Conservation (phyloP, 2,797 vertebrate genomes). For the Lepus townsendii region DNA sequence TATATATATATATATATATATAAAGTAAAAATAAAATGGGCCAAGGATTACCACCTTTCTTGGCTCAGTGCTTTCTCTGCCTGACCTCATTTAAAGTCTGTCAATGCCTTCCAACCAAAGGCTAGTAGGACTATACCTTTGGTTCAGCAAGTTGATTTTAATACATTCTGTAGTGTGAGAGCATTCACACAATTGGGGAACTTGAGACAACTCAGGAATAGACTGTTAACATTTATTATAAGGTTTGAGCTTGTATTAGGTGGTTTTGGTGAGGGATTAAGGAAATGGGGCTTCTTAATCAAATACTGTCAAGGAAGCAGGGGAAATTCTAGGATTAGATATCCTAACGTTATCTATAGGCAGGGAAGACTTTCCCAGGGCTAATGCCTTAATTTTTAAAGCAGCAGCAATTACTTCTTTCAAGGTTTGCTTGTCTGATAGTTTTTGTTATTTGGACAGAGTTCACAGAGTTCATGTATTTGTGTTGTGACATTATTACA, state of each 20-base stretch:
- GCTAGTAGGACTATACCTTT: neutral
- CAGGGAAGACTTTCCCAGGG: neutral
- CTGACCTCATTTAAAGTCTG: neutral
- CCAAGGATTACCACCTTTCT: neutral
- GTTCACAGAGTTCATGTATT: neutral
- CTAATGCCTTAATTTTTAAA: neutral
- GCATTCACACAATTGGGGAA: neutral
- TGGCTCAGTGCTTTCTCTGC: neutral
- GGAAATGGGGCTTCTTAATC: neutral
- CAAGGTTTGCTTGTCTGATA: neutral
- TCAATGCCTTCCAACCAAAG: neutral
- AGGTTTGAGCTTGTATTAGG: neutral
- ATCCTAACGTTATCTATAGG: neutral
- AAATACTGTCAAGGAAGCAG: neutral
- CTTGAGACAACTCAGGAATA: neutral
- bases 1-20: too few species aligned
- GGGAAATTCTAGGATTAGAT: neutral
- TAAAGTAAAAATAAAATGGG: neutral
- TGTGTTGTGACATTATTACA: neutral
- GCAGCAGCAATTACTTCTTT: neutral
- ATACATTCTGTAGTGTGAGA: neutral
- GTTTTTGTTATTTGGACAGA: conserved; percentile 28
- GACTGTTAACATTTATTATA: neutral
- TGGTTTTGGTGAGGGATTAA: neutral
- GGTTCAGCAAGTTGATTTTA: neutral